Conservation (phyloP, 2,113 vertebrate genomes). For the Nothobranchius furzeri region DNA sequence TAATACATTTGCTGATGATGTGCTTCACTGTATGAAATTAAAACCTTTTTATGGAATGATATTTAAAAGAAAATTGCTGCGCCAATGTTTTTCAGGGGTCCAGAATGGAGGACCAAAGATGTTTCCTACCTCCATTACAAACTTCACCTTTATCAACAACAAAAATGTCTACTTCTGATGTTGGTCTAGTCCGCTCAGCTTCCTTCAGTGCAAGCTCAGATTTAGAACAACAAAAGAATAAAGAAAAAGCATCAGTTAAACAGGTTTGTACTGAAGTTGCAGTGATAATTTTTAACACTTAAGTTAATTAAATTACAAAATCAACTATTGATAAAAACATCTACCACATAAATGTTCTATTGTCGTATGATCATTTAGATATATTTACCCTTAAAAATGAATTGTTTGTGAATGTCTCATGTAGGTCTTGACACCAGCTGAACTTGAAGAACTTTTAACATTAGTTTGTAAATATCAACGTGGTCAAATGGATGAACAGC, state of each 20-base stretch:
- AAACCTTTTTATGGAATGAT: too few relatives aligned
- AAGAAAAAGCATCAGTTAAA: conserved; percentile 37
- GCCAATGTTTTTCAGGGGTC: conserved; percentile 53
- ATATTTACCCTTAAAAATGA: not conserved
- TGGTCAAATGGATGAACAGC: conserved; percentile 84
- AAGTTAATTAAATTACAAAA: not conserved
- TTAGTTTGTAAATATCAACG: conserved; percentile 79
- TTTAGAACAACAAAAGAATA: conserved; percentile 25
- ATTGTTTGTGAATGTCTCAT: not conserved
- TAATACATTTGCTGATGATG: not conserved
- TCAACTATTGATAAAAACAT: too few relatives aligned
- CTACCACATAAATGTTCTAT: too few relatives aligned
- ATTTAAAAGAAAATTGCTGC: not conserved
- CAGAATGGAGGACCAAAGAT: conserved; percentile 74
- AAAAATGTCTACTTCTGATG: not conserved
- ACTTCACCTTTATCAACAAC: not conserved
- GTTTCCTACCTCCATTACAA: conserved; percentile 45
- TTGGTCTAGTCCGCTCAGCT: conserved; percentile 40
- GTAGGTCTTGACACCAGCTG: conserved; percentile 39
- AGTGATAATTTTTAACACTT: not conserved
- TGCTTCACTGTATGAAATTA: not conserved
- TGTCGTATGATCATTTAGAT: too few relatives aligned
- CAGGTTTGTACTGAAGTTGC: conserved; percentile 27
- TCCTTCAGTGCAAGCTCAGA: conserved; percentile 63
- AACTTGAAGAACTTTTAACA: conserved; percentile 81